Conservation (phyloP, 2,888 invertebrate genomes). For the Ceratothoa steindachneri region DNA sequence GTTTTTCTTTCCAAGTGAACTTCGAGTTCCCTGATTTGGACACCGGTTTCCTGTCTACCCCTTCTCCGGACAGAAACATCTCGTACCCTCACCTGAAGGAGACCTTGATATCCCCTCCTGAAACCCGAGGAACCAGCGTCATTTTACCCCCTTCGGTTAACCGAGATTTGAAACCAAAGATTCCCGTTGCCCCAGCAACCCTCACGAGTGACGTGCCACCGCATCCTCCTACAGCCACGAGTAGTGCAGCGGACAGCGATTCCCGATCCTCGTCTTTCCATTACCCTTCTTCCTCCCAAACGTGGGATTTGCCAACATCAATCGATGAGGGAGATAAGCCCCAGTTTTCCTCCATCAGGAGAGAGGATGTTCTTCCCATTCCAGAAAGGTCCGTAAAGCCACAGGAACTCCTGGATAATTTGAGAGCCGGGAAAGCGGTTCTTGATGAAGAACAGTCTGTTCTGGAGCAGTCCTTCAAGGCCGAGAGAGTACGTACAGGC, state of each 20-base stretch:
- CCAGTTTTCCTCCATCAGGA: neutral
- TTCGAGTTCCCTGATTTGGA: slow-evolving; percentile 42
- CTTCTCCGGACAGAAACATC: slow-evolving; percentile 11
- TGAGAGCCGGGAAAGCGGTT: slow-evolving; percentile 18
- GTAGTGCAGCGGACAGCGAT: neutral
- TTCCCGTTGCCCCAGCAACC: neutral
- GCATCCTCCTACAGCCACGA: neutral
- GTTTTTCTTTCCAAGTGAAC: slow-evolving; percentile 29
- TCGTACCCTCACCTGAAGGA: neutral
- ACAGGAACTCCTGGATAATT: slow-evolving; percentile 28
- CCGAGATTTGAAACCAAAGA: slow-evolving; percentile 21
- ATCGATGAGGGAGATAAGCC: neutral
- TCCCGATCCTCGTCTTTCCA: neutral
- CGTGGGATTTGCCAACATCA: neutral
- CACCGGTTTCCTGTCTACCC: slow-evolving; percentile 25
- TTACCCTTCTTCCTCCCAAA: neutral
- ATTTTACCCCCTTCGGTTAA: slow-evolving; percentile 9
- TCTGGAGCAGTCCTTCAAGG: slow-evolving; percentile 32
- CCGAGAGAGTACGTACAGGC: slow-evolving; percentile 36
- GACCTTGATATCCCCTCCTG: too few species aligned
- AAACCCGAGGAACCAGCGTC: neutral
- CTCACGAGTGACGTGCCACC: neutral
- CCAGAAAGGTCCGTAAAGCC: slow-evolving; percentile 40
- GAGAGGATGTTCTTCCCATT: neutral
- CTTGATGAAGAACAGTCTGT: slow-evolving; percentile 34